A percentile compares a stretch with the other conserved stretches of the same genome.
phyloP scores from a whole-genome alignment of 1,140 invertebrate species.

The Conus ventricosus region DNA sequence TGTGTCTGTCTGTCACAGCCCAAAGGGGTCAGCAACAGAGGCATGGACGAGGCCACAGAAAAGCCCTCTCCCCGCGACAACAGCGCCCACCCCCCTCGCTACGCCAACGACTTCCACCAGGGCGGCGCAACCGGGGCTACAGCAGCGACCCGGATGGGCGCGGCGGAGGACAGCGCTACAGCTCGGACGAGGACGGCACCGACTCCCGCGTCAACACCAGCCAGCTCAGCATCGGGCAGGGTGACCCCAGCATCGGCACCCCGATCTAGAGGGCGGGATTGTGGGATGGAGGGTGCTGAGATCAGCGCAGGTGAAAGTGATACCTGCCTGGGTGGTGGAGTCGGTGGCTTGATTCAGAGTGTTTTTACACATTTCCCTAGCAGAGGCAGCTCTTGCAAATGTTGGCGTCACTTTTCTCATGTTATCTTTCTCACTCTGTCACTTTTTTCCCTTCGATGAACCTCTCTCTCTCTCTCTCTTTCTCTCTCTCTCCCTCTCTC shows the following conservation, averaged over 20 bases:
- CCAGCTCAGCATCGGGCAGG: not conserved
- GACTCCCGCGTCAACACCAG: not conserved
- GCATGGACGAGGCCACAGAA: not conserved
- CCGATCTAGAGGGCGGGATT: not conserved
- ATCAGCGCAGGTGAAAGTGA: no score
- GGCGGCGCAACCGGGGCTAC: not conserved
- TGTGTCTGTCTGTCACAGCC: not conserved
- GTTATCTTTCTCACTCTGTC: no score
- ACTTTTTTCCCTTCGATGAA: no score
- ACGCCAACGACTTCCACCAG: slow-evolving; percentile 6
- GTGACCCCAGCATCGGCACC: not conserved
- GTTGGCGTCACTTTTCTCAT: no score
- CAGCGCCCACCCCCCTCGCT: not conserved
- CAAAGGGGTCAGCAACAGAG: not conserved
- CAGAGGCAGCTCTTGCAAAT: no score
- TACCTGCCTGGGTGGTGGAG: no score
- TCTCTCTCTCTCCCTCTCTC: no score
- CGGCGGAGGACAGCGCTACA: not conserved
- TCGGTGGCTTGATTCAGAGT: no score
- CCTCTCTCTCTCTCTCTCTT: no score
- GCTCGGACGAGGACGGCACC: not conserved
- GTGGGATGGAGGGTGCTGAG: no score
- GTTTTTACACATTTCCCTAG: no score
- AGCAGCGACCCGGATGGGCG: not conserved
- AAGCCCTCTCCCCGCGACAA: not conserved